phyloP scores from a whole-genome alignment of 2,797 vertebrate species.

The Tolypeutes matacus region DNA sequence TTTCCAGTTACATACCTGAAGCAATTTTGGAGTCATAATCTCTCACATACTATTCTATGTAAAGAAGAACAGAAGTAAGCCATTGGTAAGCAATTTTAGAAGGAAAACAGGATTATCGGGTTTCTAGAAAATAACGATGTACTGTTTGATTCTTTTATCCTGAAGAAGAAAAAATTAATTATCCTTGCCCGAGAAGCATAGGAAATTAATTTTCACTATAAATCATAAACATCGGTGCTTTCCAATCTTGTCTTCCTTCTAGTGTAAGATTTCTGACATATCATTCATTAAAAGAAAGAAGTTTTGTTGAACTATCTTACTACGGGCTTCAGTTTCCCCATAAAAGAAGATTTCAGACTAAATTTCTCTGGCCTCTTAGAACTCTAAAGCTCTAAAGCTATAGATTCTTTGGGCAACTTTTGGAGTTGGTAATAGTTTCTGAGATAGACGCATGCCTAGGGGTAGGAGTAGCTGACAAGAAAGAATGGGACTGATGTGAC shows the following conservation, averaged over 20 bases:
- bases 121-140: constrained; percentile 49
- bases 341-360: constrained; percentile 34
- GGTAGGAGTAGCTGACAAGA: not conserved
- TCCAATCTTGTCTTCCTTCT: constrained; percentile 8
- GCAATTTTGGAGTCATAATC: not conserved
- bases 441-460: not conserved
- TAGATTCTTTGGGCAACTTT: not conserved
- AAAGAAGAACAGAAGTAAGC: constrained; percentile 24
- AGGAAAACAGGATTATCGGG: constrained; percentile 27
- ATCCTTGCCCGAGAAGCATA: constrained; percentile 20
- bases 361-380: not conserved
- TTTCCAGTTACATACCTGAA: not conserved
- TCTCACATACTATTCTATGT: not conserved
- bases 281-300: not conserved
- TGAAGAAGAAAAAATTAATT: constrained; percentile 16
- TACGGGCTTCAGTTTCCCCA: not conserved
- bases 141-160: not conserved
- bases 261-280: not conserved
- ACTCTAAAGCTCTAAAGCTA: not conserved
- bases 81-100: not conserved
- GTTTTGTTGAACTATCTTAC: not conserved
- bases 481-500: not conserved
- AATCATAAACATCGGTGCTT: constrained; percentile 53
- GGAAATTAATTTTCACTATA: constrained; percentile 55
- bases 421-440: not conserved